Evolutionary conservation across 2,797 vertebrate genomes (phyloP).

Genomic region (Coranthus polyacanthus): DNA sequence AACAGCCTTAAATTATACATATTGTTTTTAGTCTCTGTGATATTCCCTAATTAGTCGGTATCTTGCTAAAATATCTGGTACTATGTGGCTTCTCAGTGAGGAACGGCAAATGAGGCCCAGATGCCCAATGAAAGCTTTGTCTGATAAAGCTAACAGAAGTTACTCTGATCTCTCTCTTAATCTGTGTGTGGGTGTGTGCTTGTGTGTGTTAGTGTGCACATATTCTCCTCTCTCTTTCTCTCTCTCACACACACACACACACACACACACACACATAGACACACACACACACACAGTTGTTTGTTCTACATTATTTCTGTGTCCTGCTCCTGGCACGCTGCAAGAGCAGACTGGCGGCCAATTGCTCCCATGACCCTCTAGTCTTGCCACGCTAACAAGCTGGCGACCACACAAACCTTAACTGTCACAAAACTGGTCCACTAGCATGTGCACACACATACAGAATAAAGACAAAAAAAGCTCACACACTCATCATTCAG

Average conservation of each 20-base stretch:
- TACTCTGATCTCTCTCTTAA: constrained; percentile 80
- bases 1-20: constrained; percentile 75
- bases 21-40: constrained; percentile 71
- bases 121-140: constrained; percentile 80
- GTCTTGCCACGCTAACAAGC: constrained; percentile 86
- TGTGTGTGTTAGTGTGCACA: constrained; percentile 23
- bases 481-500: constrained; percentile 40
- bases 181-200: constrained; percentile 56
- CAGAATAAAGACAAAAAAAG: constrained; percentile 11
- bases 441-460: constrained; percentile 29
- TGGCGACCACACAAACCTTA: constrained; percentile 78
- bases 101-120: constrained; percentile 76
- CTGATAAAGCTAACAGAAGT: constrained; percentile 82
- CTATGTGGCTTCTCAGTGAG: constrained; percentile 61
- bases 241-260: neutral
- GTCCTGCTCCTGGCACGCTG: constrained; percentile 81
- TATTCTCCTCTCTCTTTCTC: neutral
- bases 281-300: constrained; percentile 58
- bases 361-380: constrained; percentile 84
- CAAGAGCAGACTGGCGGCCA: constrained; percentile 81
- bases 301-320: constrained; percentile 81
- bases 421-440: constrained; percentile 60
- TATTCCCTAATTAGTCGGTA: constrained; percentile 72
- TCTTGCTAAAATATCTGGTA: constrained; percentile 66
- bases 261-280: constrained; percentile 10